Conservation (phyloP, 2,113 vertebrate species). For the Tragulus kanchil region DNA sequence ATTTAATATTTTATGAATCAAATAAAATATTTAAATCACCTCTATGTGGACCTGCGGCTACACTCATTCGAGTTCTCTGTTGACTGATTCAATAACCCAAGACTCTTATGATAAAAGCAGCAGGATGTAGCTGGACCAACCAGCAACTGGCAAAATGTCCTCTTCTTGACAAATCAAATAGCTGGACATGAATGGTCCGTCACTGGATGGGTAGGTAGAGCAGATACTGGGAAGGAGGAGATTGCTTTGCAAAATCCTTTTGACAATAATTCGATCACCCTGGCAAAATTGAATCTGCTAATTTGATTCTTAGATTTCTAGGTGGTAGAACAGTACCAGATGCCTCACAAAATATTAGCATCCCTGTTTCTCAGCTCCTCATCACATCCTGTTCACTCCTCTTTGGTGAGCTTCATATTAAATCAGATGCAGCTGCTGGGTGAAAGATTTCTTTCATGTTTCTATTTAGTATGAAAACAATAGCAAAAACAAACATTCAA, state of each 20-base stretch:
- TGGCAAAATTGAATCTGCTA: constrained; percentile 83
- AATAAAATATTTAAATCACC: not conserved
- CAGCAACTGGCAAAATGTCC: constrained; percentile 60
- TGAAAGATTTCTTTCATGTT: constrained; percentile 80
- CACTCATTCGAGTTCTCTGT: constrained; percentile 37
- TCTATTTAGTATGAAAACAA: constrained; percentile 74
- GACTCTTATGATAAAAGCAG: constrained; percentile 61
- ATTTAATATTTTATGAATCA: constrained; percentile 34
- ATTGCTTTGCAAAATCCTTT: constrained; percentile 81
- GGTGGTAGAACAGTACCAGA: constrained; percentile 80
- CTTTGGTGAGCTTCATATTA: constrained; percentile 81
- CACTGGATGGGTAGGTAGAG: constrained; percentile 54
- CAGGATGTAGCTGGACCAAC: constrained; percentile 38
- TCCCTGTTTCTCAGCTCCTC: constrained; percentile 83
- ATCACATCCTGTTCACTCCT: constrained; percentile 80
- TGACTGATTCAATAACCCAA: constrained; percentile 57
- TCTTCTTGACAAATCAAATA: constrained; percentile 53
- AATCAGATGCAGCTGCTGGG: constrained; percentile 78
- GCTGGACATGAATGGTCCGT: constrained; percentile 58
- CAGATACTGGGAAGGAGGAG: constrained; percentile 81
- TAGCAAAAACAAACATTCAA: constrained; percentile 62
- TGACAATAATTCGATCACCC: constrained; percentile 86
- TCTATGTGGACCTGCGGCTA: not conserved
- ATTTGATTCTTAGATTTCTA: constrained; percentile 87
- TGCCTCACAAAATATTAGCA: constrained; percentile 83